phyloP scores from a whole-genome alignment of 2,888 invertebrate species.

The Lasioglossum malachurum region DNA sequence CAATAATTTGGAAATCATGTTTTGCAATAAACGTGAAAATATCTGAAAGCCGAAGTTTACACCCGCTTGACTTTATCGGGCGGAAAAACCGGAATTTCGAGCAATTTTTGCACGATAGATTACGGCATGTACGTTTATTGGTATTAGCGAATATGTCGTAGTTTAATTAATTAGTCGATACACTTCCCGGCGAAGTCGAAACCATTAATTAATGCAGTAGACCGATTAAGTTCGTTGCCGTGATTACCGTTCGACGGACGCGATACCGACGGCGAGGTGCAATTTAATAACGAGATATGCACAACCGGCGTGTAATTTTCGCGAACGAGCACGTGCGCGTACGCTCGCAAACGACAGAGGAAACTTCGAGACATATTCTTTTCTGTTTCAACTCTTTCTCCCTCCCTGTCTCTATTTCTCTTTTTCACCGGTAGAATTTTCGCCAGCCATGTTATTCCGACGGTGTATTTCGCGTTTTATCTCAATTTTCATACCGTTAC shows the following conservation, averaged over 20 bases:
- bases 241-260: conserved; percentile 16
- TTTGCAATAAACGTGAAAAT: not conserved
- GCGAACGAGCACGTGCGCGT: not conserved
- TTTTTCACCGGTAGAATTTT: not conserved
- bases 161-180: conserved; percentile 43
- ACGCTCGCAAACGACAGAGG: not conserved
- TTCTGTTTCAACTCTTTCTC: not conserved
- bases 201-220: conserved; percentile 42
- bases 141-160: not conserved
- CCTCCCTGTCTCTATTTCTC: not conserved
- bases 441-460: conserved; percentile 36
- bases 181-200: not conserved
- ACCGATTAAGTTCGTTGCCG: conserved; percentile 15
- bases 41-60: not conserved
- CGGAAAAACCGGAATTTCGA: not conserved
- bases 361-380: conserved; percentile 40
- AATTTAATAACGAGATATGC: conserved; percentile 42
- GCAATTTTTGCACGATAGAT: not conserved
- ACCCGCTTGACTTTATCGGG: not conserved
- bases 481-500: conserved; percentile 37
- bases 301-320: conserved; percentile 26
- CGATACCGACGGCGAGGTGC: not conserved
- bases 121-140: not conserved
- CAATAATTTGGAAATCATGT: not conserved
- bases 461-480: conserved; percentile 42